Base-by-base conservation (phyloP, 2,113 vertebrate genomes). In the Equus quagga region DNA sequence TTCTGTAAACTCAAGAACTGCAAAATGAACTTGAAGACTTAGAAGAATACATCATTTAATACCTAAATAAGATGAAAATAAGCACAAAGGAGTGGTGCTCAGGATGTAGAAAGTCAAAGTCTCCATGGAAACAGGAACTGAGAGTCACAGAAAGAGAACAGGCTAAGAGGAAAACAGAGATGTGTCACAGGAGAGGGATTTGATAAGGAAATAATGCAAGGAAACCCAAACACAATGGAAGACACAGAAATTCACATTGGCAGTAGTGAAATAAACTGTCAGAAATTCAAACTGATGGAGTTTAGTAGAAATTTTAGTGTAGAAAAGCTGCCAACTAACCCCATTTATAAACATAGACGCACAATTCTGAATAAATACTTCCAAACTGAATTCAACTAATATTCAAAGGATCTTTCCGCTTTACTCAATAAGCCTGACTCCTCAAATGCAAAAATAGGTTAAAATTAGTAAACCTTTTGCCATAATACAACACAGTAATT, bases 401-500 rank as follows among this genome's bases (percentile, higher is more conserved):
- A 97, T 58, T 73, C 62, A 44, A 84, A 95, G 9, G 19, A 64
- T 69, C 18, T 89, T 64, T 85, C 36, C 41, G 41, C 14, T 49
- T 72, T 93, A 70, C 60, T 84, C 33, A 6, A 28, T n/a, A 60
- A 89, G 49, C n/a, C 5, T 89, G 49, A 86, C 44, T 93, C 13
- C 26, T 80, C 73, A 49, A 84, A 79, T 65, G 12, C 58, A 93
- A 67, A 95, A 60, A 14, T 72, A 19, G 41, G 60, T 58, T 85
- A 84, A 90, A 97, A 86, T 86, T 62, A 70, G 31, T 81, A 81
- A 58, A 18, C 26, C 41, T 91, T 76, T 46, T 87, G 41, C 33
- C 82, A 1, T 67, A 69, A n/a, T 54, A 7, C 24, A 95, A 65
- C 36, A 92, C 3, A 64, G n/a, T 78, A 49, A 87, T 23, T 89